These are phyloP conservation scores for Aulostomus chinensis DNA, from an alignment of 2,797 vertebrate genomes.

Conservation along the genomic window DNA sequence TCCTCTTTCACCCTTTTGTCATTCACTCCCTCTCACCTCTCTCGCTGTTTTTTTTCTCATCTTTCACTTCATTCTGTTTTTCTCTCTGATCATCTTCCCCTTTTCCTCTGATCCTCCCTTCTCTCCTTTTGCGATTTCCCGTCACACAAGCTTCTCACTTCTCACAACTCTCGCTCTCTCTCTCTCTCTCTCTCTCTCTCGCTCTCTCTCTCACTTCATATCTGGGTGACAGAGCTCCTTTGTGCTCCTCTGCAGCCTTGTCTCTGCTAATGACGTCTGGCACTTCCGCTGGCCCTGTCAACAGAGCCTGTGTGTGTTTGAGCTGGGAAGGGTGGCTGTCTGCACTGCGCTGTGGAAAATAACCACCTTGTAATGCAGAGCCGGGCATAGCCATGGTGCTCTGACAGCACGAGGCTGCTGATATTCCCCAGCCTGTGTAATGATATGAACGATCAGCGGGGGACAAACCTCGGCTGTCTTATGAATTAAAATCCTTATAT, in stretches of 20 bases:
- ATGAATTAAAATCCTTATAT: too few relatives aligned
- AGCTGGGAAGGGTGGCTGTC: conserved; percentile 42
- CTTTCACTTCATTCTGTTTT: conserved; percentile 7
- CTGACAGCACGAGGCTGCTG: too few relatives aligned
- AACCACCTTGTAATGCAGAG: conserved; percentile 54
- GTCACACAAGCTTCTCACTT: too few relatives aligned
- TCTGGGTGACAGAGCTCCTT: conserved; percentile 71
- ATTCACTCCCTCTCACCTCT: background rate
- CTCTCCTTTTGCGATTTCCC: too few relatives aligned
- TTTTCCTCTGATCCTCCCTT: conserved; percentile 2
- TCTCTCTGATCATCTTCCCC: background rate
- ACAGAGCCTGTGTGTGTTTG: conserved; percentile 56
- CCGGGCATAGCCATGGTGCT: too few relatives aligned
- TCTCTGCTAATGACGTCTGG: conserved; percentile 73
- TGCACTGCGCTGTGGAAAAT: conserved; percentile 60
- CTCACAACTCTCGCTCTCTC: too few relatives aligned
- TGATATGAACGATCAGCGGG: too few relatives aligned
- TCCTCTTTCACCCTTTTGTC: background rate
- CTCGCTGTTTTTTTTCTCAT: conserved; percentile 12
- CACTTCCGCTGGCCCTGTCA: conserved; percentile 72
- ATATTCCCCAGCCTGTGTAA: too few relatives aligned
- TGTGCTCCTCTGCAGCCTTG: conserved; percentile 67
- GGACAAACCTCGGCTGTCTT: too few relatives aligned
- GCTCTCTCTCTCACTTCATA: conserved; percentile 25
- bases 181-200: background rate